phyloP scores from a whole-genome alignment of 2,888 invertebrate species.

The Gerris lacustris region DNA sequence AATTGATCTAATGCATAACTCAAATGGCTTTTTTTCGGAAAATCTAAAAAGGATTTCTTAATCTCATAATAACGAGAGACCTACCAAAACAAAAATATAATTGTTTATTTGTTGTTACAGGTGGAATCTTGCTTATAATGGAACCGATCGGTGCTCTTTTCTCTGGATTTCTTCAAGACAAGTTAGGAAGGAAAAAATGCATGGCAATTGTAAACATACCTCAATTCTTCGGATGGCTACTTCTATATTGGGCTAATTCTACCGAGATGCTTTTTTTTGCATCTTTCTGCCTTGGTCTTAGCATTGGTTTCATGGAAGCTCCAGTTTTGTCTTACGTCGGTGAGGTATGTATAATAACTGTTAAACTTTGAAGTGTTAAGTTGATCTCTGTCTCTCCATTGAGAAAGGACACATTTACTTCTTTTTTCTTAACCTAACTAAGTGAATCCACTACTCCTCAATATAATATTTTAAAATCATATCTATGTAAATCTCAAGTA shows the following conservation, averaged over 20 bases:
- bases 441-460: no score
- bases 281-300: constrained; percentile 44
- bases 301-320: constrained; percentile 48
- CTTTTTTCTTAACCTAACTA: no score
- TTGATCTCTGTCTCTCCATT: not conserved
- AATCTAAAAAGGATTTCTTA: no score
- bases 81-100: not conserved
- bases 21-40: no score
- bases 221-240: constrained; percentile 44
- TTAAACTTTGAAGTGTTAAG: not conserved
- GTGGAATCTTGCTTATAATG: constrained; percentile 45
- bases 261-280: constrained; percentile 42
- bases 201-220: constrained; percentile 47
- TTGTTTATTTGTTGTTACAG: constrained; percentile 33
- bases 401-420: no score
- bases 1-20: no score
- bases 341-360: constrained; percentile 39
- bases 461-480: not conserved
- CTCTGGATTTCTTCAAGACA: constrained; percentile 44
- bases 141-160: constrained; percentile 47
- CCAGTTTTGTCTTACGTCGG: constrained; percentile 48
- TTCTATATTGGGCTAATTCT: constrained; percentile 43
- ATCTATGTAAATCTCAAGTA: not conserved
- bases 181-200: constrained; percentile 44
- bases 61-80: no score